Base-by-base conservation (phyloP, 2,888 invertebrate genomes). In the Polia nebulosa region DNA sequence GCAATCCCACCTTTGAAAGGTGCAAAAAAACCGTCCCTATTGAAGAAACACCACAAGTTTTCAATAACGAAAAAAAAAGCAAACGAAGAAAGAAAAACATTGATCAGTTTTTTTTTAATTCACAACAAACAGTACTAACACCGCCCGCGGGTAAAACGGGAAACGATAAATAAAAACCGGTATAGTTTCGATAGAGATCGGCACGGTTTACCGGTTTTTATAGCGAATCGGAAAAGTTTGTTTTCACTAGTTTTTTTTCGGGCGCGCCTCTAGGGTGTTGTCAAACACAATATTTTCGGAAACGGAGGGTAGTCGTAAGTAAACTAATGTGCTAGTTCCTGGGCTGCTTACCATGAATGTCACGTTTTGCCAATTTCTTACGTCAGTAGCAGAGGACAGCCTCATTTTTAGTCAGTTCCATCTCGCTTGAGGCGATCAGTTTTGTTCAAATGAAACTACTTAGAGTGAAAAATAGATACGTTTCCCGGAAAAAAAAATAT, bases 121-220 rank as follows among this genome's bases (percentile, higher is more conserved):
- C 69, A 44, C 65, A 53, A 47, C 70, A 72, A 76, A 71, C 56
- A 58, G 56, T 59, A 62, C 67, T 53, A 66, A 58, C 69, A 49
- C 75, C 34, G 53, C 45, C 45, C 58, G 62, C 67, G 59, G 65
- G 25, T 51, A 63, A 55, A 82, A 65, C 47, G 67, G 64, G 60
- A 65, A 76, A 47, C 72, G 72, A 81, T 83, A 83, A 85, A 85
- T 77, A 85, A 83, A 83, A 83, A 63, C 81, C 75, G 76, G 59
- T 70, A 63, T 56, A 75, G 72, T 72, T 68, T 55, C 66, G 73
- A 78, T 78, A 74, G 60, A 71, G 63, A 83, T 76, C 77, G 67
- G 74, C 65, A 74, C 72, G 74, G 72, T 80, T 83, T 80, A 81
- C 78, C 81, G 70, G 76, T 78, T 83, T 83, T 83, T 79, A 74